Evolutionary conservation across 1,140 invertebrate genomes (phyloP).

Genomic region (Drosophila sp.): DNA sequence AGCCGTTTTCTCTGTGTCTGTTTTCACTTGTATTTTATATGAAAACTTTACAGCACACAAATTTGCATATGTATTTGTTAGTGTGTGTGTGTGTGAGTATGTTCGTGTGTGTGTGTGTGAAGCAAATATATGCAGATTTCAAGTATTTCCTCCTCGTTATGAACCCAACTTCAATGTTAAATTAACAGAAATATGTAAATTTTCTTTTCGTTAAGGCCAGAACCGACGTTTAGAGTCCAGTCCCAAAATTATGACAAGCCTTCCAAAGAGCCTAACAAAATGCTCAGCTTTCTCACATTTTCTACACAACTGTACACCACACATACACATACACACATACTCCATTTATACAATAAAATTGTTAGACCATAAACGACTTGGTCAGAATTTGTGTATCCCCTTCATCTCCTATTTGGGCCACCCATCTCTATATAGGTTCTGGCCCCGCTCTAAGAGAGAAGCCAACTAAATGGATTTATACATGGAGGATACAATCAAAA

Average conservation of each 20-base stretch:
- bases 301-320: constrained; percentile 19
- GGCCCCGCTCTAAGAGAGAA: constrained; percentile 4
- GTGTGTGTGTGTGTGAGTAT: constrained; percentile 11
- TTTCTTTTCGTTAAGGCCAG: constrained; percentile 73
- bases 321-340: constrained; percentile 10
- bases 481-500: constrained; percentile 19
- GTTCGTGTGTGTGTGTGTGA: constrained; percentile 45
- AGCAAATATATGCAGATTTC: constrained; percentile 83
- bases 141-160: constrained; percentile 84
- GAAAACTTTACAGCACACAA: constrained; percentile 79
- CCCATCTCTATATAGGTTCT: neutral
- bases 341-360: constrained; percentile 30
- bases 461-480: neutral
- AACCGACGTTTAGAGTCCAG: constrained; percentile 36
- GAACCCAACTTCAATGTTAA: constrained; percentile 83
- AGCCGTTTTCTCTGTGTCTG: constrained; percentile 69
- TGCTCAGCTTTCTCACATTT: constrained; percentile 18
- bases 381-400: constrained; percentile 12
- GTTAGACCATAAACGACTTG: constrained; percentile 62
- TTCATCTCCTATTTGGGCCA: neutral
- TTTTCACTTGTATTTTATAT: constrained; percentile 84
- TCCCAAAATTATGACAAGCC: constrained; percentile 52
- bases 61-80: constrained; percentile 69
- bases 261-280: constrained; percentile 61
- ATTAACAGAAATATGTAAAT: constrained; percentile 84